Evolutionary conservation across 2,888 invertebrate species (phyloP).

Genomic region (Leptarthrus brevirostris): DNA sequence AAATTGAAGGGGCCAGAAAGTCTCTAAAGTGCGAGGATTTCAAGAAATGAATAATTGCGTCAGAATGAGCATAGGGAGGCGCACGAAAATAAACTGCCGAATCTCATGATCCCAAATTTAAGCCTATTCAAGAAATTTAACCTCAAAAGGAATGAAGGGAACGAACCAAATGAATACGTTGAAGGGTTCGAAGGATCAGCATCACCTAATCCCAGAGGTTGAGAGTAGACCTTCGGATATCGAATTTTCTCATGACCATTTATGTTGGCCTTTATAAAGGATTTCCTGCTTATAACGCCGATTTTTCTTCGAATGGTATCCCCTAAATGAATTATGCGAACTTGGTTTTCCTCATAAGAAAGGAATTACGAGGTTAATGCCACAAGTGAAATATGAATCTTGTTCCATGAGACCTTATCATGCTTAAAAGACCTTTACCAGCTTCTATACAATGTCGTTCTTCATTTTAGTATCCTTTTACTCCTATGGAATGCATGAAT

Average conservation of each 20-base stretch:
- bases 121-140: constrained; percentile 37
- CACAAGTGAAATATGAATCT: neutral
- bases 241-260: constrained; percentile 42
- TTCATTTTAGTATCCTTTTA: no score
- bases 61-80: constrained; percentile 3
- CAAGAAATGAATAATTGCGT: constrained; percentile 31
- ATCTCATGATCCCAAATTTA: constrained; percentile 37
- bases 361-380: neutral
- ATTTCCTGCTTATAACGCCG: constrained; percentile 34
- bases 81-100: constrained; percentile 18
- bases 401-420: neutral
- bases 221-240: constrained; percentile 23
- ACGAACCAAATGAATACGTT: constrained; percentile 25
- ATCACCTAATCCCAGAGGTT: constrained; percentile 30
- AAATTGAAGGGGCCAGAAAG: constrained; percentile 8
- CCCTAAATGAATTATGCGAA: constrained; percentile 39
- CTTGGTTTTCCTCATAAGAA: constrained; percentile 7
- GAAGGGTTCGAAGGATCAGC: constrained; percentile 39
- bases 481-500: no score
- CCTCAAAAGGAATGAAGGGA: constrained; percentile 36
- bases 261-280: constrained; percentile 35
- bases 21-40: constrained; percentile 20
- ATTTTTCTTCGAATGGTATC: constrained; percentile 18
- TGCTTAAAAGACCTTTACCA: neutral
- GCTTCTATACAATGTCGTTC: no score